Evolutionary conservation across 1,140 invertebrate species (phyloP).

Genomic region (Leptopilina clavipes): DNA sequence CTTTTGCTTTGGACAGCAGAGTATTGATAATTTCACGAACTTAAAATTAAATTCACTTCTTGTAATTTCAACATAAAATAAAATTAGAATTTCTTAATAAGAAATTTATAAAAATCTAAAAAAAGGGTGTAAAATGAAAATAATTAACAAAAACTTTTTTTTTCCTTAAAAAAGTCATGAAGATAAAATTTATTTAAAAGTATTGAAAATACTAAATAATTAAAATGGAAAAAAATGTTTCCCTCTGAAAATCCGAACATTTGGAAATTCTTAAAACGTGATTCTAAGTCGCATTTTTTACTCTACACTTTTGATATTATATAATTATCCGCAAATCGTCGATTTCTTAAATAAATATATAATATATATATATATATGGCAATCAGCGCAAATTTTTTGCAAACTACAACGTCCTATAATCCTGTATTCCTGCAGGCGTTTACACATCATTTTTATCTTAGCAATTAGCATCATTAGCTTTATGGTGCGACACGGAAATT

Average conservation of each 20-base stretch:
- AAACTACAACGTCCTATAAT: slow-evolving; percentile 9
- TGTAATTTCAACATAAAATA: too few species aligned
- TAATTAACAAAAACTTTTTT: not conserved
- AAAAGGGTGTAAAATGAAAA: too few species aligned
- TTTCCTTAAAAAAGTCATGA: not conserved
- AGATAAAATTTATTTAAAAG: not conserved
- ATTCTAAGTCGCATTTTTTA: slow-evolving; percentile 32
- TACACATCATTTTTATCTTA: slow-evolving; percentile 1
- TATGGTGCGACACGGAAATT: not conserved
- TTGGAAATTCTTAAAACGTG: not conserved
- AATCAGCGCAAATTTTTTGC: slow-evolving; percentile 6
- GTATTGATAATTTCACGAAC: too few species aligned
- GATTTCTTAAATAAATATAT: slow-evolving; percentile 28
- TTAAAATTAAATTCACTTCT: too few species aligned
- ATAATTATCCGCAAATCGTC: not conserved
- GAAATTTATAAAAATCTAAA: too few species aligned
- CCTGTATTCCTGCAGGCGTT: slow-evolving; percentile 30
- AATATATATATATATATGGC: not conserved
- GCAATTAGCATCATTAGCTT: not conserved
- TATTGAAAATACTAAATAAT: not conserved
- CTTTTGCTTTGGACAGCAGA: too few species aligned
- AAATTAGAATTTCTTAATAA: too few species aligned
- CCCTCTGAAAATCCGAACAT: not conserved
- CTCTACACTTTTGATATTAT: not conserved
- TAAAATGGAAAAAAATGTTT: not conserved